Evolutionary conservation across 2,888 invertebrate species (phyloP).

Genomic region (Drosophila subsilvestris): DNA sequence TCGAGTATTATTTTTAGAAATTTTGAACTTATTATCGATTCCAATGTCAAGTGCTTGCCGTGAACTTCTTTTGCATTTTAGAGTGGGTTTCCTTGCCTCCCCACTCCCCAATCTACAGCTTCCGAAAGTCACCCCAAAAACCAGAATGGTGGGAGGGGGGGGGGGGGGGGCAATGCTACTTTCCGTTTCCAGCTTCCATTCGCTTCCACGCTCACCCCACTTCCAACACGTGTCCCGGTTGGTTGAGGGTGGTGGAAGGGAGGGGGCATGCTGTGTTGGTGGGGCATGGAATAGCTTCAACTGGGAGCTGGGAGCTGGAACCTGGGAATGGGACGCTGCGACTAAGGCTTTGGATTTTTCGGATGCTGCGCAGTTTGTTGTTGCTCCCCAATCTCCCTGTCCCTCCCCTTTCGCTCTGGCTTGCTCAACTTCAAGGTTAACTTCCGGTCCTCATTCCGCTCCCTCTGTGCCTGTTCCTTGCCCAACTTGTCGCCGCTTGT

Average conservation of each 20-base stretch:
- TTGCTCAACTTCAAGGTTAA: slow-evolving; percentile 73
- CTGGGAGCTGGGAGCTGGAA: not conserved
- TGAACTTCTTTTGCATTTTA: slow-evolving; percentile 51
- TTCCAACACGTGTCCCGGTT: slow-evolving; percentile 67
- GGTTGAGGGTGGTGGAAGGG: not conserved
- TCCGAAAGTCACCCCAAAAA: slow-evolving; percentile 55
- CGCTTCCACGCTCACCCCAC: slow-evolving; percentile 20
- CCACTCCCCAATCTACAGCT: slow-evolving; percentile 2
- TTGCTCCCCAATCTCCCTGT: too few species aligned
- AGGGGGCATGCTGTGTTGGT: slow-evolving; percentile 34
- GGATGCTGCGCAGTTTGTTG: slow-evolving; percentile 67
- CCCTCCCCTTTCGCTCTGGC: too few species aligned
- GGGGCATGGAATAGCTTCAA: slow-evolving; percentile 61
- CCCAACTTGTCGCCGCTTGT: slow-evolving; percentile 57
- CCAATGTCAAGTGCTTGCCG: slow-evolving; percentile 71
- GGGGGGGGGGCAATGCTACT: not conserved
- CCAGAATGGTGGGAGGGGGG: too few species aligned
- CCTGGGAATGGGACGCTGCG: not conserved
- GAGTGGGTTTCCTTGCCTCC: slow-evolving; percentile 22
- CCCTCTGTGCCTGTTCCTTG: slow-evolving; percentile 28
- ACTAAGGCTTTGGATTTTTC: slow-evolving; percentile 33
- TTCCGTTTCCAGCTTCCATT: slow-evolving; percentile 47
- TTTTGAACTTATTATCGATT: slow-evolving; percentile 74
- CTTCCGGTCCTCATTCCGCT: slow-evolving; percentile 50
- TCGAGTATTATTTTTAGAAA: slow-evolving; percentile 53